Evolutionary conservation across 2,888 invertebrate species (phyloP), one percentile per base, ranked within the genome.

Genomic region (Plagodis dolabraria): DNA sequence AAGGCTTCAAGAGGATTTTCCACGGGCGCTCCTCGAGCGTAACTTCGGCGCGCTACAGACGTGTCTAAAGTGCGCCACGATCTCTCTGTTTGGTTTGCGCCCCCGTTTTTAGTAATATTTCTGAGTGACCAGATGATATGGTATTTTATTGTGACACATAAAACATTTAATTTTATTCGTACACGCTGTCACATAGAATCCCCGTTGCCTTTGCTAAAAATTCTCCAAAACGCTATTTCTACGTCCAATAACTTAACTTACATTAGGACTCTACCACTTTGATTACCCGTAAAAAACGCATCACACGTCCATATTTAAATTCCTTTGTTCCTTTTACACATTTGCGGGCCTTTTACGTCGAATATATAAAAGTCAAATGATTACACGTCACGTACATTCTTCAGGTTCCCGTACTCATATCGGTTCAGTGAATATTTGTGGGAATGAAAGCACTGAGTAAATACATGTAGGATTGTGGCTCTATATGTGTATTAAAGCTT

Each of bases 381-480:
- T 72, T 68, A 69, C 64, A 72, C 68, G 79, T 77, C 73, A 72
- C 74, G 75, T 69, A 72, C 72, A 71, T 76, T 74, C 68, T 57
- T 60, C 60, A 63, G 62, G 57, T 54, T 60, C 58, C 60, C 65
- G 49, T 60, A 61, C 57, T 61, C 63, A 61, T 68, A 57, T 63
- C 69, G 70, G 65, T 68, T 69, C 69, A 71, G 44, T 72, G 74
- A 74, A 60, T 72, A 67, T 71, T 60, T 60, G 55, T 47, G 55
- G 63, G 53, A 63, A 68, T 58, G 69, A 77, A 78, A 75, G 79
- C 77, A 77, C 74, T 77, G 55, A 49, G 55, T 48, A 42, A 60
- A 63, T 63, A 63, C 47, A 52, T 35, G 50, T 56, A 46, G 45
- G 48, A 22, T 22, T 49, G 40, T 22, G 53, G 34, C 44, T 44